Percentiles rank a stretch among this genome's conserved stretches.
Conservation (phyloP, 2,888 invertebrate genomes). For the Maniola hyperantus region DNA sequence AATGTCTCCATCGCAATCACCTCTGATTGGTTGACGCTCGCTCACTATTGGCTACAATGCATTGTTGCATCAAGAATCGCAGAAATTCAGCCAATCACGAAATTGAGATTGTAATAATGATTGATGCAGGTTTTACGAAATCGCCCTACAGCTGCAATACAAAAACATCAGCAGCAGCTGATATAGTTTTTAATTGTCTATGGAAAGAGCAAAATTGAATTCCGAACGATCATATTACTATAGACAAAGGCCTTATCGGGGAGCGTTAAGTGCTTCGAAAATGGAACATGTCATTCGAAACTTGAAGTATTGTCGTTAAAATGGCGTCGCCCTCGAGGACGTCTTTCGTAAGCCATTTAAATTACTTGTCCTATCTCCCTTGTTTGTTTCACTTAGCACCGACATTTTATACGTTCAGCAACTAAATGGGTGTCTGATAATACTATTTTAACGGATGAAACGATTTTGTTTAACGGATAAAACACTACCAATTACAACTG, state of each 20-base stretch:
- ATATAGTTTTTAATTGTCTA: slow-evolving; percentile 16
- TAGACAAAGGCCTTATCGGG: slow-evolving; percentile 42
- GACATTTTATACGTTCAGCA: slow-evolving; percentile 26
- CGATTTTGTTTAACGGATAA: too few species aligned
- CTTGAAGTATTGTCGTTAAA: slow-evolving; percentile 40
- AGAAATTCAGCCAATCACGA: too few species aligned
- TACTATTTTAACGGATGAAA: neutral
- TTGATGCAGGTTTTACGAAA: too few species aligned
- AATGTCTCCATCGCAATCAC: too few species aligned
- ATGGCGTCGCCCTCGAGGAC: slow-evolving; percentile 35
- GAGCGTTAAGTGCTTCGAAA: slow-evolving; percentile 44
- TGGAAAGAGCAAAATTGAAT: slow-evolving; percentile 37
- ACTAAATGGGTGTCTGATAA: neutral
- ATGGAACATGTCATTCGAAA: slow-evolving; percentile 44
- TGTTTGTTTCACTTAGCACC: slow-evolving; percentile 28
- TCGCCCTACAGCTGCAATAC: neutral
- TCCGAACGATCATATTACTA: slow-evolving; percentile 36
- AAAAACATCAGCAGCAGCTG: too few species aligned
- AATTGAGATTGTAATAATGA: too few species aligned
- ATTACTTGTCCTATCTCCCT: slow-evolving; percentile 30
- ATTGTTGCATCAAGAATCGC: too few species aligned
- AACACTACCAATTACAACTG: too few species aligned
- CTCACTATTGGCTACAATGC: too few species aligned
- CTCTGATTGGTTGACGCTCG: too few species aligned
- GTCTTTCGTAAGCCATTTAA: slow-evolving; percentile 33